Base-by-base conservation (phyloP, 2,113 vertebrate species). In the Formicarius rufipectus region DNA sequence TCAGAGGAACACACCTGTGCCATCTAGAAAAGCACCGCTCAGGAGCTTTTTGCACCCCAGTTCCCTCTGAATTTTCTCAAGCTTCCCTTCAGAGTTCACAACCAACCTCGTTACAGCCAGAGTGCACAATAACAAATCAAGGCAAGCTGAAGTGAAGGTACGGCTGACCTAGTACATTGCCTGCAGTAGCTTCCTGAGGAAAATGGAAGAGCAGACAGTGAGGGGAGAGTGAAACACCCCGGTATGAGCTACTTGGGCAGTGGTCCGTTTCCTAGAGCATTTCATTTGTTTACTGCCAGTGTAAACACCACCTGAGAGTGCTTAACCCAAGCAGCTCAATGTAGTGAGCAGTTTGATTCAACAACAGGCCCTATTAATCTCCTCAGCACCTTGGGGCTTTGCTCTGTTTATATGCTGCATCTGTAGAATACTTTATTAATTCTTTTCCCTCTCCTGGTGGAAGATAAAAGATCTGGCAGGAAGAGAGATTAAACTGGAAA, bases 401-500 rank as follows among this genome's bases (percentile, higher is more conserved):
- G 88, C 89, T 96, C 91, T 96, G 93, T 92, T 94, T 91, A 95
- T 94, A 68, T 33, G 94, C 62, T 89, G 78, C 89, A 92, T 90
- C 96, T 93, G 91, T 74, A 97, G 96, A 95, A 96, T 96, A 95
- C 95, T 97, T 96, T 97, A 97, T 97, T 97, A 96, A 93, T 97
- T 95, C 91, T 88, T 95, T 96, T 87, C 83, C 78, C 81, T 95
- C 91, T 97, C 89, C 85, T 86, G 79, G 93, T 96, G 59, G 89
- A 97, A 98, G 97, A 97, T 96, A 97, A 97, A 97, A 97, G 97
- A 96, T 97, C 95, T 96, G 96, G 97, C 95, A 97, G 96, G 94
- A 97, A 96, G 95, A 97, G 96, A 97, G 97, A 98, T 98, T 97
- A 97, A 97, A 97, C 92, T 95, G 96, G 96, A 97, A 98, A 96